Conservation (phyloP, 1,140 invertebrate species). For the Leucophenga varia region DNA sequence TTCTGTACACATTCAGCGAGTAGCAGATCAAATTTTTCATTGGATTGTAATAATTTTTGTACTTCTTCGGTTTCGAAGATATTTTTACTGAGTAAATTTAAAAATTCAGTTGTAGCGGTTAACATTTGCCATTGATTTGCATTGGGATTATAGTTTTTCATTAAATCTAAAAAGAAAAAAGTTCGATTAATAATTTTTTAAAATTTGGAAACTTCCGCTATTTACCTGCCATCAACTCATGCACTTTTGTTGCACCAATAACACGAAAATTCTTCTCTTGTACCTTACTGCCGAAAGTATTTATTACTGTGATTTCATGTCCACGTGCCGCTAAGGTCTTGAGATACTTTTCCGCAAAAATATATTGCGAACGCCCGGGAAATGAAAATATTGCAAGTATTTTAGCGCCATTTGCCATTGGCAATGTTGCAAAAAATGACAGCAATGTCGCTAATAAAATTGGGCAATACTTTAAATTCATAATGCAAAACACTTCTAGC, state of each 20-base stretch:
- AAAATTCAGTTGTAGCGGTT: constrained; percentile 30
- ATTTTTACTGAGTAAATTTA: constrained; percentile 29
- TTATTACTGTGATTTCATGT: constrained; percentile 59
- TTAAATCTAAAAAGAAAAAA: background rate
- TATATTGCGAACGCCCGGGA: constrained; percentile 43
- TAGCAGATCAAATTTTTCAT: constrained; percentile 39
- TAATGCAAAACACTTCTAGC: too few species aligned
- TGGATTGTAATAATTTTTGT: constrained; percentile 12
- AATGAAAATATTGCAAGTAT: constrained; percentile 48
- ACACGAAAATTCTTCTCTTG: constrained; percentile 41
- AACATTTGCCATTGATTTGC: constrained; percentile 25
- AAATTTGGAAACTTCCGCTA: background rate
- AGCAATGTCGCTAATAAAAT: background rate
- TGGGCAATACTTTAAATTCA: too few species aligned
- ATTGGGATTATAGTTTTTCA: constrained; percentile 10
- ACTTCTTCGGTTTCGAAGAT: constrained; percentile 42
- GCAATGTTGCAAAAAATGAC: too few species aligned
- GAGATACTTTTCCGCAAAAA: constrained; percentile 45
- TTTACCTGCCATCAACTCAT: constrained; percentile 35
- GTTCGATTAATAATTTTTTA: background rate
- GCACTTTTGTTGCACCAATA: constrained; percentile 45
- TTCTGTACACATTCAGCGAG: constrained; percentile 41
- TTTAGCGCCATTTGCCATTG: constrained; percentile 25
- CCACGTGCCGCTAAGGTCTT: constrained; percentile 53
- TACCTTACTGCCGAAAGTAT: constrained; percentile 49